Evolutionary conservation across 2,888 invertebrate genomes (phyloP).

Genomic region (Phlogophora meticulosa): DNA sequence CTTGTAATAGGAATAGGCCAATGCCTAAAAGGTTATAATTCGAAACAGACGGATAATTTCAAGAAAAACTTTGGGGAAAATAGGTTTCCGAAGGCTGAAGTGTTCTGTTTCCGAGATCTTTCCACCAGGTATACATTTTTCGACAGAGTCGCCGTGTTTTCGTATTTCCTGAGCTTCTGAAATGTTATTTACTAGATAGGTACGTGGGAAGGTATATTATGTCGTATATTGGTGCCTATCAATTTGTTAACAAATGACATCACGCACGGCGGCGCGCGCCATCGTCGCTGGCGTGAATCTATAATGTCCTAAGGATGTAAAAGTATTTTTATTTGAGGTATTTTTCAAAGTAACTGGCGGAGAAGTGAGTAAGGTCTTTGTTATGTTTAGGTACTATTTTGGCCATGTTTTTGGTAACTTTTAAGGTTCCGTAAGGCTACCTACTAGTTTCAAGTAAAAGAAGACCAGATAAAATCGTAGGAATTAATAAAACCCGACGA

Average conservation of each 20-base stretch:
- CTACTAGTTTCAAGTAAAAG: too few species aligned
- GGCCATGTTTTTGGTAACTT: background rate
- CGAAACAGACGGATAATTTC: too few species aligned
- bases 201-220: constrained; percentile 45
- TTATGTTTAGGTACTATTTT: background rate
- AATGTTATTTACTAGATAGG: constrained; percentile 40
- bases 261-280: constrained; percentile 56
- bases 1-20: too few species aligned
- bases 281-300: constrained; percentile 51
- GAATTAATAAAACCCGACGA: too few species aligned
- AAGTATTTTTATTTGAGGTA: constrained; percentile 39
- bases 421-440: too few species aligned
- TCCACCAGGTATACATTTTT: constrained; percentile 16
- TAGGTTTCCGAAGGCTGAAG: too few species aligned
- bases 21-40: too few species aligned
- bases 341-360: constrained; percentile 31
- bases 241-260: constrained; percentile 62
- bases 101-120: background rate
- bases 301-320: constrained; percentile 50
- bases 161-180: constrained; percentile 13
- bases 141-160: constrained; percentile 8
- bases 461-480: too few species aligned
- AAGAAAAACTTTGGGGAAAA: too few species aligned
- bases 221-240: constrained; percentile 54
- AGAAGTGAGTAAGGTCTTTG: constrained; percentile 9